Base-by-base conservation (phyloP, 1,140 invertebrate genomes). In the Prorops nasuta region DNA sequence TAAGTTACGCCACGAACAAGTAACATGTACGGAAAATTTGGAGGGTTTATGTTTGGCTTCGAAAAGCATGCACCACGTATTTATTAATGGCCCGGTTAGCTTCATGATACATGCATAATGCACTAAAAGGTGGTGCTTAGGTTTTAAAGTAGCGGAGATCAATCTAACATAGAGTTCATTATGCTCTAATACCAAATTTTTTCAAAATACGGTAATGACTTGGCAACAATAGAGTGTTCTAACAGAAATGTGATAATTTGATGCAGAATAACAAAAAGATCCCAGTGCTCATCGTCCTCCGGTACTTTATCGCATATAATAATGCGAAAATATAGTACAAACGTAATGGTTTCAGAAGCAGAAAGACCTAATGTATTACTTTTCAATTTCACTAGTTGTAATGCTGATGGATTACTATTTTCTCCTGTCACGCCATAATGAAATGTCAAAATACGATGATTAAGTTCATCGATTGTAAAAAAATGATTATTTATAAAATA, bases 41-140 rank as follows among this genome's bases (percentile, higher is more conserved):
- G 44, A 53, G 17, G 45, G 40, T 56, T 43, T 61, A 24, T 61
- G 55, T n/a, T 56, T 54, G 6, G 44, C 55, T 42, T 64, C 62
- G 44, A 47, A 56, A 34, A 51, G 34, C 60, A 60, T 66, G 39
- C 46, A 58, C 56, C 56, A 62, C 42, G 60, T 52, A 45, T 64
- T 49, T 43, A 54, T 46, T 47, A 67, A 48, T 49, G 56, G 58
- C 22, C 58, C 58, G 32, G 49, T 17, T 24, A 43, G 21, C 21
- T 40, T 51, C 42, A 65, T 57, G 32, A 59, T 57, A 47, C 47
- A 37, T 21, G 44, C 54, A 51, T 67, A 65, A 56, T 66, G 60
- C 39, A 61, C 37, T 44, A 58, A 48, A 41, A 60, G 55, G 53
- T 63, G 58, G 54, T 58, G 54, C 54, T 60, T 63, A 35, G 58